A percentile compares a stretch with the other conserved stretches of the same genome.
These are phyloP conservation scores for Neofelis nebulosa DNA, from an alignment of 2,113 vertebrate species.

Conservation along the genomic window DNA sequence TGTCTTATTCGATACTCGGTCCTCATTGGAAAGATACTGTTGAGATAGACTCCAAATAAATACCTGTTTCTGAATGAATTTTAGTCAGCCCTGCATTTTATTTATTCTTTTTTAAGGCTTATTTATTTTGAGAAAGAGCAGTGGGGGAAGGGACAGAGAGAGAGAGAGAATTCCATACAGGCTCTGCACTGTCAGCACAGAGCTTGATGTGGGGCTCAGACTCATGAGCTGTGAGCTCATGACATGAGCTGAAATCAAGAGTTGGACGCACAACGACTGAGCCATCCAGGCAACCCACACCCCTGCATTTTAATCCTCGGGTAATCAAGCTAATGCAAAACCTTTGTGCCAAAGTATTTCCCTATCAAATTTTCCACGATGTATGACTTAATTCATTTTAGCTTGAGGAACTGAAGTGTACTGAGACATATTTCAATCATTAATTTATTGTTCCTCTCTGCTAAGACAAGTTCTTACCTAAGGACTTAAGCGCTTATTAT, in stretches of 20 bases:
- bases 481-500: neutral
- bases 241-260: no score
- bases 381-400: neutral
- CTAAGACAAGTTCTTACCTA: neutral
- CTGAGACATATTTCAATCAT: neutral
- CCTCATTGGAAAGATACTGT: neutral
- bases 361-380: neutral
- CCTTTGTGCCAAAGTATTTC: neutral
- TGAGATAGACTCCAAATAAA: neutral
- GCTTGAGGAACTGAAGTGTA: neutral
- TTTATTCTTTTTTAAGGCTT: no score
- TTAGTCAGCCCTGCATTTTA: neutral
- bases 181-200: no score
- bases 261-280: no score
- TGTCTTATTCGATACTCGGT: neutral
- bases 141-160: no score
- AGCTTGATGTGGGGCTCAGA: no score
- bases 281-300: no score
- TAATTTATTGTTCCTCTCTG: slow-evolving; percentile 11
- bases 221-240: no score
- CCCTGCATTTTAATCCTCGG: neutral
- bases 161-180: no score
- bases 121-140: no score
- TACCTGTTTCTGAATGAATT: neutral
- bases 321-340: neutral